A percentile compares a stretch with the other conserved stretches of the same genome.
These are phyloP conservation scores for Parauchenoglanis ngamensis DNA, from an alignment of 2,797 vertebrate genomes.

Conservation along the genomic window DNA sequence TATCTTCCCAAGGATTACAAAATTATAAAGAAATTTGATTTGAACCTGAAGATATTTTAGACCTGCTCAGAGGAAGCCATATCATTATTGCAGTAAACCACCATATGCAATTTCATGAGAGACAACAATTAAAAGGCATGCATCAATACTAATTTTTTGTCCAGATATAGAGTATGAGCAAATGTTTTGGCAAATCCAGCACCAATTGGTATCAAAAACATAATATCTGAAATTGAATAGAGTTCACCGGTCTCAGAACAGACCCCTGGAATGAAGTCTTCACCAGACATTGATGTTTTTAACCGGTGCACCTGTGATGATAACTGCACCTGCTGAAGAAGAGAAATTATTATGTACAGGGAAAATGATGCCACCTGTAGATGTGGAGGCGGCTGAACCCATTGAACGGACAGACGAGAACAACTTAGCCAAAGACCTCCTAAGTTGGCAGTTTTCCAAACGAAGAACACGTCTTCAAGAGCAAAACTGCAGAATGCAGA, in stretches of 20 bases:
- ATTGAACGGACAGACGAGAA: slow-evolving; percentile 4
- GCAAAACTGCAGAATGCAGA: slow-evolving; percentile 71
- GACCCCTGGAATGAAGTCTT: slow-evolving; percentile 17
- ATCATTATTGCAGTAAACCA: background rate
- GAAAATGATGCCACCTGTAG: slow-evolving; percentile 52
- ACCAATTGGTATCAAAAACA: background rate
- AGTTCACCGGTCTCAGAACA: background rate
- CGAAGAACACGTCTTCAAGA: slow-evolving; percentile 46
- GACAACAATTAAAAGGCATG: background rate
- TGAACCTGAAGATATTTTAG: background rate
- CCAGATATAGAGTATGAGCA: background rate
- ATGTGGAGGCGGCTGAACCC: slow-evolving; percentile 24
- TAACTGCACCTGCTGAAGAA: slow-evolving; percentile 33
- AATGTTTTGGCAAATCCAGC: background rate
- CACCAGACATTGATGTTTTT: slow-evolving; percentile 44
- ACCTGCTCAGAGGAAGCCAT: background rate
- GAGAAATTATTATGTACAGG: slow-evolving; percentile 28
- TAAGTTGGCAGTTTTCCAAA: slow-evolving; percentile 62
- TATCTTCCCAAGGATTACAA: slow-evolving; percentile 23
- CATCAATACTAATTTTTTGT: background rate
- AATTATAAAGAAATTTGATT: background rate
- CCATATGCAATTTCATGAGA: background rate
- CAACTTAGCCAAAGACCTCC: slow-evolving; percentile 34
- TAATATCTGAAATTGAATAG: background rate
- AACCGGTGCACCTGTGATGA: slow-evolving; percentile 36